Conservation (phyloP, 2,888 invertebrate species). For the Temnothorax rugatulus region DNA sequence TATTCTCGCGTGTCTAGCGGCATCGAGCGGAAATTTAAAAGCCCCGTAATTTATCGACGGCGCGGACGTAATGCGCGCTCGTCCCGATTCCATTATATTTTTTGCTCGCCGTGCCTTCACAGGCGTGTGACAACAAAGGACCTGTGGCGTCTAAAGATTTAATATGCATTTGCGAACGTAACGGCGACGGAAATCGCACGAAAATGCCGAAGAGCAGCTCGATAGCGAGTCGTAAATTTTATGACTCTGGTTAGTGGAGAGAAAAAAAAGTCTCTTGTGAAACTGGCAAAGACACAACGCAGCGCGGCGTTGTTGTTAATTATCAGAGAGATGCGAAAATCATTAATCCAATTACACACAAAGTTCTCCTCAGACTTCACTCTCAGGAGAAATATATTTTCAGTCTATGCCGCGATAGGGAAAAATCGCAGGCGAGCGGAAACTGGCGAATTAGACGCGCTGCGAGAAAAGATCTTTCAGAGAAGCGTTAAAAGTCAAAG, state of each 20-base stretch:
- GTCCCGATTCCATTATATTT: slow-evolving; percentile 34
- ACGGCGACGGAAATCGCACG: slow-evolving; percentile 1
- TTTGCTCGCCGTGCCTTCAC: slow-evolving; percentile 20
- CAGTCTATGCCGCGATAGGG: not conserved
- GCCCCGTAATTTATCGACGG: slow-evolving; percentile 30
- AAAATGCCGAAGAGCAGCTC: slow-evolving; percentile 45
- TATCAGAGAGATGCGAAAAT: slow-evolving; percentile 17
- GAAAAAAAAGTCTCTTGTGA: slow-evolving; percentile 10
- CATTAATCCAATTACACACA: slow-evolving; percentile 41
- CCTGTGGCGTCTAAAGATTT: slow-evolving; percentile 34
- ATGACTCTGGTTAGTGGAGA: slow-evolving; percentile 16
- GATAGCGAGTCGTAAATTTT: slow-evolving; percentile 37
- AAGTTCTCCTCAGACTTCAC: not conserved
- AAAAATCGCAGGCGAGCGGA: slow-evolving; percentile 21
- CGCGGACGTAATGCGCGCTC: not conserved
- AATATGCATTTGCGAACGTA: slow-evolving; percentile 39
- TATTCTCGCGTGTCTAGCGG: slow-evolving; percentile 25
- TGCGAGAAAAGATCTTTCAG: slow-evolving; percentile 1
- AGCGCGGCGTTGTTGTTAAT: slow-evolving; percentile 30
- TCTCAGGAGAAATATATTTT: slow-evolving; percentile 16
- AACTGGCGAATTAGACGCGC: not conserved
- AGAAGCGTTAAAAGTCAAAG: slow-evolving; percentile 18
- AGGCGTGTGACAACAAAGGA: slow-evolving; percentile 21
- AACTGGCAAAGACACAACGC: slow-evolving; percentile 35
- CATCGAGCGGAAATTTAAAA: not conserved